Evolutionary conservation across 2,888 invertebrate genomes (phyloP), one percentile per base, ranked within the genome.

Genomic region (Diachrysia chrysitis): DNA sequence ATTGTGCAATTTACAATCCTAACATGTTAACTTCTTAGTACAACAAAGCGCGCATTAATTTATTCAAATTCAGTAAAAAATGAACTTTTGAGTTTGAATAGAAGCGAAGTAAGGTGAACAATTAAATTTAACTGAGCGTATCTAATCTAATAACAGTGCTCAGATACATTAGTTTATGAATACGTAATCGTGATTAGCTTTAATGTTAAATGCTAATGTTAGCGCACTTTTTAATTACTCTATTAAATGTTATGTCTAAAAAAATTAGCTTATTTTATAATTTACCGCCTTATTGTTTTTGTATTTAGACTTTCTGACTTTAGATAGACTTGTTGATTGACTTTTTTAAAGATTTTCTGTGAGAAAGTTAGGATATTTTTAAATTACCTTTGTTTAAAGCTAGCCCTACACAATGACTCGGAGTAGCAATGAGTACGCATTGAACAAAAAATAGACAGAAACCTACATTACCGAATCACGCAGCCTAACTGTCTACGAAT

Each of bases 201-300:
- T n/a, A 66, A 63, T 73, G 54, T 71, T 73, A 70, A 75, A 83
- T 76, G 73, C 63, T 82, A 77, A 80, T 83, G 68, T 70, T 37
- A 35, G 68, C 58, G 66, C 61, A 66, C 69, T 73, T 75, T 74
- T 65, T 79, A 79, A 79, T 74, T 65, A 73, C 67, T 76, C 62
- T 68, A 79, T 79, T 82, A 74, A 71, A 55, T 54, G 17, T 29
- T 54, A 69, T 69, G 57, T 42, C 54, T 68, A 54, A 76, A 68
- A 76, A 68, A 19, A 62, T 12, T 0, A 62, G 59, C 58, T 57
- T 35, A 62, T 70, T 64, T 53, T n/a, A 46, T n/a, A 46, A 63
- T 29, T 58, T 16, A 76, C 48, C 46, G 25, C 16, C 19, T 48
- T 25, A 61, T 67, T 60, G 46, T 53, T 53, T 21, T 35, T 54